phyloP scores from a whole-genome alignment of 1,140 invertebrate species.

The Caenorhabditis tropicalis region DNA sequence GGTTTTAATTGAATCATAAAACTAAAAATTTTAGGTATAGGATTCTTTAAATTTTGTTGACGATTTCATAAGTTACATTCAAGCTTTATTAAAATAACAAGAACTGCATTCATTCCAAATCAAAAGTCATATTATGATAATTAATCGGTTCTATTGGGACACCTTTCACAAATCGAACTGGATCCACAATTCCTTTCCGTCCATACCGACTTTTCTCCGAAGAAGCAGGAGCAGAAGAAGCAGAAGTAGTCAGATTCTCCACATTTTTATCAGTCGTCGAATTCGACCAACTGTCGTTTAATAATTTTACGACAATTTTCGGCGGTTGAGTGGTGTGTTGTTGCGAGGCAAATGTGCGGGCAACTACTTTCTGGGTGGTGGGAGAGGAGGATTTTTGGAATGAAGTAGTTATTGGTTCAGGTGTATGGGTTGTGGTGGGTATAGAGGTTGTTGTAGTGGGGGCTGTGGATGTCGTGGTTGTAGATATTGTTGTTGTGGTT shows the following conservation, averaged over 20 bases:
- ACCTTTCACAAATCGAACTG: constrained; percentile 15
- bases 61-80: too few species aligned
- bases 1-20: neutral
- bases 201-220: neutral
- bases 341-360: constrained; percentile 22
- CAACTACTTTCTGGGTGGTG: constrained; percentile 39
- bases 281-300: constrained; percentile 32
- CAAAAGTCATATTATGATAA: neutral
- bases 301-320: constrained; percentile 39
- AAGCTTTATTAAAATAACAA: neutral
- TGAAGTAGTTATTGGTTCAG: neutral
- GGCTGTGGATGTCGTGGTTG: neutral
- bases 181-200: neutral
- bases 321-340: neutral
- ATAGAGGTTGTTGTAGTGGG: neutral
- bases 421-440: neutral
- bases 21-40: too few species aligned
- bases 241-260: neutral
- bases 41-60: too few species aligned
- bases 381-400: neutral
- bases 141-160: constrained; percentile 9
- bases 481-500: neutral
- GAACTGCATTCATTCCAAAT: neutral
- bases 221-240: neutral
- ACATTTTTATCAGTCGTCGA: neutral